These are phyloP conservation scores for Melieria picta DNA, from an alignment of 2,888 invertebrate species.

Conservation along the genomic window DNA sequence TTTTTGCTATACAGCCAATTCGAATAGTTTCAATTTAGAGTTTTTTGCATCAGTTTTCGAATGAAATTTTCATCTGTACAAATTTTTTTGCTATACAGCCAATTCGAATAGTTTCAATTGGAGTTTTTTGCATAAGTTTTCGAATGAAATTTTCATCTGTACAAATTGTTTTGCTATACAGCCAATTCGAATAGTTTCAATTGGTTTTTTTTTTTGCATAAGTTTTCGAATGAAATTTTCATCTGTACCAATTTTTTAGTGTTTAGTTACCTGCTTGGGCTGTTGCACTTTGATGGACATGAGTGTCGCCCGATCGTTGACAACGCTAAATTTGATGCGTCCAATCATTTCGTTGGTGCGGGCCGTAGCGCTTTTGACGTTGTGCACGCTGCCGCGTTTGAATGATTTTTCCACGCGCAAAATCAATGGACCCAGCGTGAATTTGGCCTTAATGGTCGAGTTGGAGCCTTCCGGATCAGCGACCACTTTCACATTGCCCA, in stretches of 20 bases:
- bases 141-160: too few species aligned
- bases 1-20: not conserved
- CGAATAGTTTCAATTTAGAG: not conserved
- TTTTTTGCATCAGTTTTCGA: not conserved
- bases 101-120: too few species aligned
- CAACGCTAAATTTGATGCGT: conserved; percentile 78
- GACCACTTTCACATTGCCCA: conserved; percentile 83
- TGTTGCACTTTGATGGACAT: conserved; percentile 87
- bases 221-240: too few species aligned
- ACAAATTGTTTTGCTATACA: too few species aligned
- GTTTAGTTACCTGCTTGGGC: conserved; percentile 79
- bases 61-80: too few species aligned
- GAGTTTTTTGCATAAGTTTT: too few species aligned
- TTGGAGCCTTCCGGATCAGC: conserved; percentile 76
- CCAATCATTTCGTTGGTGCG: conserved; percentile 89
- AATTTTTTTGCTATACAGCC: too few species aligned
- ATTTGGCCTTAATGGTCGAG: conserved; percentile 85
- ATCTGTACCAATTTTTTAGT: not conserved
- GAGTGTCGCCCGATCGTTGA: conserved; percentile 83
- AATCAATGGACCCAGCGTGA: conserved; percentile 81
- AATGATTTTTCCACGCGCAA: conserved; percentile 74
- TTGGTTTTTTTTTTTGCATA: too few species aligned
- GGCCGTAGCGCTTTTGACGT: conserved; percentile 86
- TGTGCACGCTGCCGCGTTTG: conserved; percentile 81
- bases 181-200: too few species aligned